phyloP scores from a whole-genome alignment of 2,888 invertebrate genomes.

The Orthonychiurus folsomi region DNA sequence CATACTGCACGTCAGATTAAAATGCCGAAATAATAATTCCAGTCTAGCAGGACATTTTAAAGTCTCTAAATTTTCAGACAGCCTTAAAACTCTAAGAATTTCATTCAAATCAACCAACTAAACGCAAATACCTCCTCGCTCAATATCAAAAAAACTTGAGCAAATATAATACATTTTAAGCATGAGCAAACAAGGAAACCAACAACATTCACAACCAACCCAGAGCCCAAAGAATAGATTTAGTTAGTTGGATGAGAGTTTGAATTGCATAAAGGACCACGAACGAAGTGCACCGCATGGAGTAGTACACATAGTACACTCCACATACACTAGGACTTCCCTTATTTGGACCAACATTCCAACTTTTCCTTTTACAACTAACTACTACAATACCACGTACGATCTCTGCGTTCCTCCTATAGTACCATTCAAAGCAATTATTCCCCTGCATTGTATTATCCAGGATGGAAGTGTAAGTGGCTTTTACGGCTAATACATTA shows the following conservation, averaged over 20 bases:
- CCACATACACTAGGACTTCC: too few relatives aligned
- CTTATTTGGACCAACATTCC: slow-evolving; percentile 1
- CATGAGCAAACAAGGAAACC: not conserved
- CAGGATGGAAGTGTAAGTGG: not conserved
- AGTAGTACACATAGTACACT: too few relatives aligned
- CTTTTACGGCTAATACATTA: not conserved
- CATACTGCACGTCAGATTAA: too few relatives aligned
- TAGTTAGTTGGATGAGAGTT: not conserved
- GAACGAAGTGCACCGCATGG: too few relatives aligned
- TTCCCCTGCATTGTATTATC: not conserved
- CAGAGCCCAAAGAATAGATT: not conserved
- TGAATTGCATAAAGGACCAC: not conserved
- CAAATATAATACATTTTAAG: not conserved
- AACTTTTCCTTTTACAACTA: too few relatives aligned
- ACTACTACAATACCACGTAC: not conserved
- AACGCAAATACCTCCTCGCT: too few relatives aligned
- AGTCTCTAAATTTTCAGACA: too few relatives aligned
- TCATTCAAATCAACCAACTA: too few relatives aligned
- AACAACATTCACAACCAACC: not conserved
- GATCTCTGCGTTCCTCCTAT: not conserved
- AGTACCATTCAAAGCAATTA: not conserved
- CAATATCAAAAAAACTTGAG: not conserved
- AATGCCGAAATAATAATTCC: too few relatives aligned
- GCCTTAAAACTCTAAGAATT: too few relatives aligned
- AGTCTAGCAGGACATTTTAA: too few relatives aligned